Percentiles rank a stretch among this genome's conserved stretches.
Conservation (phyloP, 2,113 vertebrate genomes). For the Oncorhynchus masou region DNA sequence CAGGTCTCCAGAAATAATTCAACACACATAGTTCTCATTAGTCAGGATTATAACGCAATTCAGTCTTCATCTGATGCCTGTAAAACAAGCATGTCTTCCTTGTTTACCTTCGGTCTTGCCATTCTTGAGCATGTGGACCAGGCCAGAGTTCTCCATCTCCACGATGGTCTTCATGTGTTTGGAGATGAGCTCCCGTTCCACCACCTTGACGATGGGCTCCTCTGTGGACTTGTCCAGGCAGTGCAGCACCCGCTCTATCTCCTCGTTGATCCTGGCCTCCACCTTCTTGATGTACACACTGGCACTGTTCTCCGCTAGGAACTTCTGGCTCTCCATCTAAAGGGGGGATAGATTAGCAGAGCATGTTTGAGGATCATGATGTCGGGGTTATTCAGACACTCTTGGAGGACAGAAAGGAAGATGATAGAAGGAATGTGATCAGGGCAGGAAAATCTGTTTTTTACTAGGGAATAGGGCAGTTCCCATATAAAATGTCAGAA, state of each 20-base stretch:
- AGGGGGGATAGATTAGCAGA: neutral
- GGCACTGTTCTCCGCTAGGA: conserved; percentile 97
- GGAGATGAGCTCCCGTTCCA: conserved; percentile 95
- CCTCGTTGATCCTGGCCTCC: conserved; percentile 97
- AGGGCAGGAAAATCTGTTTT: no score
- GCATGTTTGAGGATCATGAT: no score
- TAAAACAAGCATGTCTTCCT: neutral
- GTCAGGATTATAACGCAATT: no score
- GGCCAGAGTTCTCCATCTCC: conserved; percentile 98
- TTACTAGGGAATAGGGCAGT: no score
- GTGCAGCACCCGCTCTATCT: conserved; percentile 97
- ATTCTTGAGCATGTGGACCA: conserved; percentile 98
- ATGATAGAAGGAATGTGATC: no score
- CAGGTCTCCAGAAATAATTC: no score
- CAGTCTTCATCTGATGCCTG: neutral
- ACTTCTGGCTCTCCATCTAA: conserved; percentile 98
- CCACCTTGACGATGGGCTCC: conserved; percentile 95
- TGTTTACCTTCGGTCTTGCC: conserved; percentile 93
- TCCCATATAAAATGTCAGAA: no score
- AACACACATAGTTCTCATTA: neutral
- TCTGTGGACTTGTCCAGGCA: conserved; percentile 97
- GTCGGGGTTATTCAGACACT: no score
- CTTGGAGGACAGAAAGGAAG: no score
- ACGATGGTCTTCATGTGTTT: conserved; percentile 99
- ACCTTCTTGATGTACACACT: conserved; percentile 99